Evolutionary conservation across 2,797 vertebrate species (phyloP), one percentile per base, ranked within the genome.

Genomic region (Antennarius maculatus): DNA sequence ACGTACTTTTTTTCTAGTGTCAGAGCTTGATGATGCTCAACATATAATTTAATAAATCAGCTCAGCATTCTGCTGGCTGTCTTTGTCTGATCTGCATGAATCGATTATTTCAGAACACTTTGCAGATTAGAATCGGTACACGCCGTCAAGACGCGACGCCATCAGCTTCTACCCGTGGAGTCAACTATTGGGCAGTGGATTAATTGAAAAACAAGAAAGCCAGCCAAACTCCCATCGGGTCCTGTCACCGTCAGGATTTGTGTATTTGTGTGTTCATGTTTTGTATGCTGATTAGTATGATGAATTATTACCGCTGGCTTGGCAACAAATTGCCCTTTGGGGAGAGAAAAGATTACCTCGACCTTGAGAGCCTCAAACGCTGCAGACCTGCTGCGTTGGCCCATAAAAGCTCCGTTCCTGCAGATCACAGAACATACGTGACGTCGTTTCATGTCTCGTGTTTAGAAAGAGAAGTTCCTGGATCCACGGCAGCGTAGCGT

Each of bases 401-500:
- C 23, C 2, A 23, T 23, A 23, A 23, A 23, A 23, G 1, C 23
- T 10, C 28, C 8, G 28, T 6, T 56, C 41, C 15, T 13, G 46
- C 11, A 39, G 16, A 64, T 23, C 42, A 37, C n/a, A 14, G 28
- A 58, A 53, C n/a, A 54, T 34, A 39, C 6, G 18, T 51, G 48
- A 45, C 3, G 17, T n/a, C 6, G 15, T 29, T 1, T 34, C 50
- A 50, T 13, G 48, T n/a, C n/a, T 27, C 7, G 4, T 27, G 48
- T 18, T 8, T 23, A 16, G 28, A 16, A 8, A 31, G 12, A 51
- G 7, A 52, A 56, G 53, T 45, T 45, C 17, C 15, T 2, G 47
- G 28, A 57, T 69, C 69, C 72, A 74, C 61, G 68, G 60, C 57
- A 68, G 68, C 43, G 66, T 69, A 56, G 68, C 80, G 66, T 79